These are phyloP conservation scores for Spinus olivaceus DNA, from an alignment of 2,797 vertebrate species.

Conservation along the genomic window DNA sequence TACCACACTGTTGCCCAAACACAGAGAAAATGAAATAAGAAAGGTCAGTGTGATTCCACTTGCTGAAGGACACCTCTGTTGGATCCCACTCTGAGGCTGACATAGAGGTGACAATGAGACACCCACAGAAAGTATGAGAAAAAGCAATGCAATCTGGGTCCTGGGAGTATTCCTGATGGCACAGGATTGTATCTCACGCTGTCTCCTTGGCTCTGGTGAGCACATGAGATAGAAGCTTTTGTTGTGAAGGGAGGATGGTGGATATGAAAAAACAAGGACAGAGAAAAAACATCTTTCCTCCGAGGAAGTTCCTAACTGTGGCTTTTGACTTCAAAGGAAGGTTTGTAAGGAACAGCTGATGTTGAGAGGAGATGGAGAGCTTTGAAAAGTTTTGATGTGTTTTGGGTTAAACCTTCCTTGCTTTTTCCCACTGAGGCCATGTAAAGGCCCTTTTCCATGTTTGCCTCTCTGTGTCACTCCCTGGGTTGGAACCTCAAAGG, in stretches of 20 bases:
- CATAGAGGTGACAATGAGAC: neutral
- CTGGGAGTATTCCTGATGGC: neutral
- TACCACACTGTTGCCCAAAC: neutral
- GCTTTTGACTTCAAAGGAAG: neutral
- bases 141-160: neutral
- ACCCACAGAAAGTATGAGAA: neutral
- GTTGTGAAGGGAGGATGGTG: neutral
- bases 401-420: neutral
- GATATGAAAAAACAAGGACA: neutral
- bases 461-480: neutral
- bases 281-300: neutral
- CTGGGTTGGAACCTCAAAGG: neutral
- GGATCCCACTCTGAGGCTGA: neutral
- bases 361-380: neutral
- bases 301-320: neutral
- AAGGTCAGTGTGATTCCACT: neutral
- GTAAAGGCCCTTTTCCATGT: neutral
- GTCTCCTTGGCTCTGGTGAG: neutral
- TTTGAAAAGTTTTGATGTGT: neutral
- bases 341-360: neutral
- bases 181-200: neutral
- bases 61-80: neutral
- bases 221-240: neutral
- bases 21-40: neutral
- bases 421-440: neutral